Percentiles rank a stretch among this genome's conserved stretches.
These are phyloP conservation scores for Watsonalla cultraria DNA, from an alignment of 2,888 invertebrate genomes.

Conservation along the genomic window DNA sequence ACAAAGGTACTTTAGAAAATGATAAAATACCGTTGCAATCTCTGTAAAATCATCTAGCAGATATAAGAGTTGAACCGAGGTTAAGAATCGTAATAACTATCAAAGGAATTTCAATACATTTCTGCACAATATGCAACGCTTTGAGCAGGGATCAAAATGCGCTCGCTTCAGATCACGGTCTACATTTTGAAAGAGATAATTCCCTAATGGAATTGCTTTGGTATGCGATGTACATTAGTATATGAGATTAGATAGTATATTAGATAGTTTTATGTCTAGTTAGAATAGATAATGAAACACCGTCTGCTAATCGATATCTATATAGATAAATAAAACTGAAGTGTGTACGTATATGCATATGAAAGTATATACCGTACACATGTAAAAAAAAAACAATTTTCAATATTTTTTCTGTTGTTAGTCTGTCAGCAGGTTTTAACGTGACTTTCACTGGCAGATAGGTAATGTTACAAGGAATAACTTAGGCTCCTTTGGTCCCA, in stretches of 20 bases:
- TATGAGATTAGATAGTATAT: too few relatives aligned
- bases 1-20: background rate
- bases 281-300: background rate
- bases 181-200: constrained; percentile 31
- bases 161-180: constrained; percentile 18
- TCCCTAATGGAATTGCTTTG: constrained; percentile 46
- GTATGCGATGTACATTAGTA: constrained; percentile 23
- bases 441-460: too few relatives aligned
- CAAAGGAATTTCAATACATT: constrained; percentile 31
- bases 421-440: too few relatives aligned
- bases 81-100: constrained; percentile 21
- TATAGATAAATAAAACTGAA: background rate
- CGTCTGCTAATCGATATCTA: constrained; percentile 7
- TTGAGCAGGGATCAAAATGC: constrained; percentile 25
- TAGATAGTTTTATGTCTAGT: constrained; percentile 8
- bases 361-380: too few relatives aligned
- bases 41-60: constrained; percentile 1
- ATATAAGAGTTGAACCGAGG: constrained; percentile 3
- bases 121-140: constrained; percentile 16
- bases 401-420: too few relatives aligned
- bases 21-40: background rate
- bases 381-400: too few relatives aligned
- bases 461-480: too few relatives aligned
- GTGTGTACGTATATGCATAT: too few relatives aligned
- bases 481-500: too few relatives aligned